Base-by-base conservation (phyloP, 2,888 invertebrate species). In the Euplexia lucipara region DNA sequence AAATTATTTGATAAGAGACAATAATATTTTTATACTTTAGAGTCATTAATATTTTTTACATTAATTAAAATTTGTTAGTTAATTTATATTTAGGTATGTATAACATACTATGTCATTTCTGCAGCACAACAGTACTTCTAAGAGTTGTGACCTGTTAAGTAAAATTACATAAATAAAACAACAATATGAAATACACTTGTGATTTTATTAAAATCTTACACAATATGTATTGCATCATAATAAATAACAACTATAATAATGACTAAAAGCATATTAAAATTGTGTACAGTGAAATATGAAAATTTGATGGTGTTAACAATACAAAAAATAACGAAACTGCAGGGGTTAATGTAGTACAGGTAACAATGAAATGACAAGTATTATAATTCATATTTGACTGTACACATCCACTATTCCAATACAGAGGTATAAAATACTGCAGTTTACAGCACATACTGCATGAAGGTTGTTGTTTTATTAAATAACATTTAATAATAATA, bases 221-320 rank as follows among this genome's bases (percentile, higher is more conserved):
- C 71, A n/a, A n/a, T n/a, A 77, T 80, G 75, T 71, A 65, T 57
- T 63, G 59, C 52, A 69, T 72, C 45, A 66, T 75, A 84, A 84
- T 84, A 83, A 86, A 84, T 85, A 85, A 83, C 65, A 79, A 77
- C 78, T 84, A 86, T 78, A 75, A 75, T 81, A 78, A 73, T 84
- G 82, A 85, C 83, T 82, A 86, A 83, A 83, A 79, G 78, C 79
- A 78, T 74, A 72, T 56, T 70, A 65, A 73, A 76, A 59, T 48
- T 68, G 74, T 79, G 72, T 82, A 78, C 78, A 83, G 83, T 71
- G 47, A 77, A 74, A 69, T 64, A 44, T 72, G 67, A 77, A 78
- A 79, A 69, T 59, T n/a, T n/a, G n/a, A 70, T 22, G 45, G 42
- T 57, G 47, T 56, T 26, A 47, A 64, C 52, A 52, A 47, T 57